Conservation (phyloP, 2,113 vertebrate genomes). For the Boleophthalmus pectinirostris region DNA sequence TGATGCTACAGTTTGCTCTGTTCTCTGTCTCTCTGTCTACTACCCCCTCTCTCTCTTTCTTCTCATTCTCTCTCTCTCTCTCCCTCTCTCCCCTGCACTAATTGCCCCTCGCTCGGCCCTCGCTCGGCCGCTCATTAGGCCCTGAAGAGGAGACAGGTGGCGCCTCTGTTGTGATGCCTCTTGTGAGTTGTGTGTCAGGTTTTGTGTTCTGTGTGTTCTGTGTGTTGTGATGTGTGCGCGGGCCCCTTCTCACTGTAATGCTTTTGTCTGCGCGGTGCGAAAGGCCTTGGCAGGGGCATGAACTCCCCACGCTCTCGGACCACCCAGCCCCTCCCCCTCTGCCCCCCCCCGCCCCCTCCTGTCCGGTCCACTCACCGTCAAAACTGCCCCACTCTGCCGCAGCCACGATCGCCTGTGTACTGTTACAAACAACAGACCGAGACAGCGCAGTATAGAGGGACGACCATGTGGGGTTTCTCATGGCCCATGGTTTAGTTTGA, state of each 20-base stretch:
- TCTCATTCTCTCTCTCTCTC: conserved; percentile 55
- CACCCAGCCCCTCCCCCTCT: too few relatives aligned
- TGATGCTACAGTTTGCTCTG: conserved; percentile 4
- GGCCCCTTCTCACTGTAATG: conserved; percentile 82
- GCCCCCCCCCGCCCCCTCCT: conserved; percentile 40
- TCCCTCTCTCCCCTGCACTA: conserved; percentile 73
- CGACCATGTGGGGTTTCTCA: too few relatives aligned
- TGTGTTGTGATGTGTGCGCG: conserved; percentile 32
- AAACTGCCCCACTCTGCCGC: conserved; percentile 10
- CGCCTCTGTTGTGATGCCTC: conserved; percentile 87
- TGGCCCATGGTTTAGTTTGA: too few relatives aligned
- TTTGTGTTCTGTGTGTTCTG: conserved; percentile 39
- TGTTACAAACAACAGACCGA: too few relatives aligned
- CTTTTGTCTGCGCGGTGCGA: conserved; percentile 89
- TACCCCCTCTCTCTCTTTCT: conserved; percentile 52
- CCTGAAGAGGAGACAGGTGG: conserved; percentile 86
- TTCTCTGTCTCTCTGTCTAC: conserved; percentile 8
- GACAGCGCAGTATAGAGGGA: too few relatives aligned
- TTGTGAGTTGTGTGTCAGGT: conserved; percentile 76
- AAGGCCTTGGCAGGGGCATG: conserved; percentile 82
- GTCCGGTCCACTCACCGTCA: conserved; percentile 51
- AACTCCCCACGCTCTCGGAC: conserved; percentile 82
- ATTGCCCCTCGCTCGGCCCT: conserved; percentile 84
- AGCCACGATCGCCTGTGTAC: background rate
- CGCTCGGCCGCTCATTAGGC: conserved; percentile 84